Conservation (phyloP, 2,113 vertebrate genomes). For the Amphilophus citrinellus region DNA sequence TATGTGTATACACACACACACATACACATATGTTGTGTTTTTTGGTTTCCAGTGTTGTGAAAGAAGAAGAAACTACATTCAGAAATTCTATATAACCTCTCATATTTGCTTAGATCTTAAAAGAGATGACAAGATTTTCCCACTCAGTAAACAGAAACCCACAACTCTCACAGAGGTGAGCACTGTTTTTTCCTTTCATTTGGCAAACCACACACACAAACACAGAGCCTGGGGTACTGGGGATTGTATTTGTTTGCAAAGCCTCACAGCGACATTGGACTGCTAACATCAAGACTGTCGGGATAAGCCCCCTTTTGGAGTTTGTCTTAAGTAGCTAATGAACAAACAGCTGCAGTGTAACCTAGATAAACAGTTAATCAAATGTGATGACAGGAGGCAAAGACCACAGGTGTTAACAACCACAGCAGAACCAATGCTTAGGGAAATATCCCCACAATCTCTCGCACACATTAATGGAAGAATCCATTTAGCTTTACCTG, state of each 20-base stretch:
- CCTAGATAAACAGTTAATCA: slow-evolving; percentile 59
- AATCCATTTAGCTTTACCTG: not conserved
- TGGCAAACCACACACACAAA: not conserved
- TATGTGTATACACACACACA: too few relatives aligned
- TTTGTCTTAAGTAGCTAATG: slow-evolving; percentile 43
- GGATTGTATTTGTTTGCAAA: slow-evolving; percentile 56
- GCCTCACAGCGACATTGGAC: slow-evolving; percentile 29
- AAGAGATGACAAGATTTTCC: slow-evolving; percentile 30
- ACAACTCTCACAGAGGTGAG: slow-evolving; percentile 6
- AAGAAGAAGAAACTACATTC: slow-evolving; percentile 10
- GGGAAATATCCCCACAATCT: not conserved
- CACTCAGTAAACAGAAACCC: slow-evolving; percentile 33
- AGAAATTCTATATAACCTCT: slow-evolving; percentile 26
- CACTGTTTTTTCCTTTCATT: slow-evolving; percentile 41
- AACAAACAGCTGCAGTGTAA: slow-evolving; percentile 68
- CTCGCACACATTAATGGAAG: slow-evolving; percentile 18
- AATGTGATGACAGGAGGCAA: slow-evolving; percentile 63
- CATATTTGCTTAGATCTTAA: slow-evolving; percentile 45
- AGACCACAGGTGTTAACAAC: slow-evolving; percentile 29
- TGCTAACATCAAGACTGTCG: slow-evolving; percentile 41
- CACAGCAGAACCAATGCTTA: not conserved
- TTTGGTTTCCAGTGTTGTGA: slow-evolving; percentile 20
- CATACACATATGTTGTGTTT: not conserved
- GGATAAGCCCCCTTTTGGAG: slow-evolving; percentile 49
- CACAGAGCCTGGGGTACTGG: slow-evolving; percentile 21